Percentiles rank a stretch among this genome's conserved stretches.
These are phyloP conservation scores for Amphiprion clarkii DNA, from an alignment of 2,797 vertebrate species.

Conservation along the genomic window DNA sequence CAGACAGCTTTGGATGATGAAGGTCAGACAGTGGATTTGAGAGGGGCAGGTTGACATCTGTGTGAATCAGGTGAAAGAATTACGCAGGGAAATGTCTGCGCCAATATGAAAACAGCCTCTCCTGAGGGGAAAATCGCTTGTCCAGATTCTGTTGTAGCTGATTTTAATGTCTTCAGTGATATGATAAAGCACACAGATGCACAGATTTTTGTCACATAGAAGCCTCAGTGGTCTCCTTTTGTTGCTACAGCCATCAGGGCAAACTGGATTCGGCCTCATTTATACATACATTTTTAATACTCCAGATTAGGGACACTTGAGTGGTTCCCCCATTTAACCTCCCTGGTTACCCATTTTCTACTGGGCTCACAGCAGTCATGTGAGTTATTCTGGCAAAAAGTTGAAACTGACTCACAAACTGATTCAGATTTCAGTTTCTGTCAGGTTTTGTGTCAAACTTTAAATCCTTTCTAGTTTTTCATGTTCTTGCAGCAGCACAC, in stretches of 20 bases:
- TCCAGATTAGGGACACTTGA: slow-evolving; percentile 40
- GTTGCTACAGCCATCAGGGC: not conserved
- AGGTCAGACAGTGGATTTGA: slow-evolving; percentile 26
- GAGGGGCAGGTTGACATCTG: slow-evolving; percentile 16
- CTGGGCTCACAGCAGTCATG: not conserved
- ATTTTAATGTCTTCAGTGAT: not conserved
- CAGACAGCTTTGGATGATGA: slow-evolving; percentile 17
- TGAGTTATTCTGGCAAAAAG: not conserved
- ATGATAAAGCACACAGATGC: not conserved
- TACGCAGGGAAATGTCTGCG: slow-evolving; percentile 13
- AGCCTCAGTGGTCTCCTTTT: slow-evolving; percentile 7
- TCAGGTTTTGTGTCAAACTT: not conserved
- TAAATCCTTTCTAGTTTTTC: not conserved
- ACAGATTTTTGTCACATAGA: not conserved
- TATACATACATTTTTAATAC: slow-evolving; percentile 50
- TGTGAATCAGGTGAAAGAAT: slow-evolving; percentile 20
- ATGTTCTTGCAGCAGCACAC: not conserved
- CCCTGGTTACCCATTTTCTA: not conserved
- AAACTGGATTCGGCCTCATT: slow-evolving; percentile 30
- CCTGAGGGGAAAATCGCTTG: not conserved
- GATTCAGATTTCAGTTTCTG: not conserved
- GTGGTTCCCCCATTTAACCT: slow-evolving; percentile 30
- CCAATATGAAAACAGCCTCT: not conserved
- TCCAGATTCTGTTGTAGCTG: not conserved
- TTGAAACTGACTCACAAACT: not conserved